A percentile compares a stretch with the other conserved stretches of the same genome.
These are phyloP conservation scores for Sebastes glaucus DNA, from an alignment of 2,797 vertebrate genomes.

Conservation along the genomic window DNA sequence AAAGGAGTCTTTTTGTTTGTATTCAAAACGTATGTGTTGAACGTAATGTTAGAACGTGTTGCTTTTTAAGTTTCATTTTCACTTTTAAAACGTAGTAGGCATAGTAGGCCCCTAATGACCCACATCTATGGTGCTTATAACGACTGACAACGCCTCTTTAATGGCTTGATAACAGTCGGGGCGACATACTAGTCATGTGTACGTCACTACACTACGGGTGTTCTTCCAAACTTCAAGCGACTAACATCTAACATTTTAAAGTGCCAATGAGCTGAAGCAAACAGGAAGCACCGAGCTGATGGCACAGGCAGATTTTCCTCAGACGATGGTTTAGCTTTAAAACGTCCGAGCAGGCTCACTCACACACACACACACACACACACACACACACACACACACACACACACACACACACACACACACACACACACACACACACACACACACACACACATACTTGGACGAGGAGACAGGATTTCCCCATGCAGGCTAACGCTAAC, in stretches of 20 bases:
- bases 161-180: too few relatives aligned
- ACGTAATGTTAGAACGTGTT: too few relatives aligned
- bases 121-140: too few relatives aligned
- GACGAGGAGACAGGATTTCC: constrained; percentile 32
- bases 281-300: constrained; percentile 62
- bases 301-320: constrained; percentile 34
- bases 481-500: constrained; percentile 52
- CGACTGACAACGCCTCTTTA: too few relatives aligned
- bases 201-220: constrained; percentile 2
- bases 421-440: neutral
- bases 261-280: constrained; percentile 76
- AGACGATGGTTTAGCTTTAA: neutral
- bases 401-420: neutral
- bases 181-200: constrained; percentile 25
- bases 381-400: too few relatives aligned
- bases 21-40: too few relatives aligned
- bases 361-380: neutral
- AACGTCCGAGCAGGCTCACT: neutral
- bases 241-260: constrained; percentile 71
- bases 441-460: neutral
- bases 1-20: too few relatives aligned
- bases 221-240: constrained; percentile 16
- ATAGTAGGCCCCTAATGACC: too few relatives aligned
- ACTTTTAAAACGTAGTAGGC: too few relatives aligned
- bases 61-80: too few relatives aligned